phyloP scores from a whole-genome alignment of 2,113 vertebrate species.

The Nymphicus hollandicus region DNA sequence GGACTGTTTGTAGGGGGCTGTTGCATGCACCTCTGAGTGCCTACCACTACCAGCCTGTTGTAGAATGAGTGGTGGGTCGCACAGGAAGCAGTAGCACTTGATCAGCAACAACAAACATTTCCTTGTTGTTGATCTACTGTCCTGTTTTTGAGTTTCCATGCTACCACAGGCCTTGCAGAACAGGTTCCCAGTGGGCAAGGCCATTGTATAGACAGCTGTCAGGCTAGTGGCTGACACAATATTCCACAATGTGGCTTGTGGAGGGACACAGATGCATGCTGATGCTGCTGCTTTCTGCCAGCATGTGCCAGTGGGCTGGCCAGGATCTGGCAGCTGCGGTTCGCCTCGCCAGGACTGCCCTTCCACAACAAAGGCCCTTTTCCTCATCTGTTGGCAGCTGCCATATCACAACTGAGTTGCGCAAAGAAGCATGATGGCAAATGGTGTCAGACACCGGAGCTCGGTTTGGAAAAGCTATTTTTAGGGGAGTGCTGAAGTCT shows the following conservation, averaged over 20 bases:
- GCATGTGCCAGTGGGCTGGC: not conserved
- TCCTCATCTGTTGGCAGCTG: not conserved
- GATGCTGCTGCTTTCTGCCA: not conserved
- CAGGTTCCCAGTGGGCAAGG: conserved; percentile 3
- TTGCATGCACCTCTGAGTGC: accelerated
- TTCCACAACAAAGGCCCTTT: not conserved
- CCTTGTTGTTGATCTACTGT: not conserved
- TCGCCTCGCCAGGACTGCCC: not conserved
- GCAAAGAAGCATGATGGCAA: not conserved
- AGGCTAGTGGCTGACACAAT: not conserved
- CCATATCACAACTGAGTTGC: not conserved
- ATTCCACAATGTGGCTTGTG: accelerated
- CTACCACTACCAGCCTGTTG: accelerated
- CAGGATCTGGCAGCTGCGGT: accelerated
- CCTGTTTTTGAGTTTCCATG: not conserved
- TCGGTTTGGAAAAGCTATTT: not conserved
- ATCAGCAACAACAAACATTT: not conserved
- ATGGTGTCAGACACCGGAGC: not conserved
- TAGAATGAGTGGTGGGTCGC: not conserved
- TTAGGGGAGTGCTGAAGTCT: not conserved
- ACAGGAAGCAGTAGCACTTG: not conserved
- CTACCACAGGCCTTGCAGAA: not conserved
- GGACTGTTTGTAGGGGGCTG: accelerated
- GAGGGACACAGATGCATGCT: not conserved
- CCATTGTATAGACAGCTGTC: not conserved